These are phyloP conservation scores for Drosophila kikkawai DNA, from an alignment of 1,140 invertebrate species.

Conservation along the genomic window DNA sequence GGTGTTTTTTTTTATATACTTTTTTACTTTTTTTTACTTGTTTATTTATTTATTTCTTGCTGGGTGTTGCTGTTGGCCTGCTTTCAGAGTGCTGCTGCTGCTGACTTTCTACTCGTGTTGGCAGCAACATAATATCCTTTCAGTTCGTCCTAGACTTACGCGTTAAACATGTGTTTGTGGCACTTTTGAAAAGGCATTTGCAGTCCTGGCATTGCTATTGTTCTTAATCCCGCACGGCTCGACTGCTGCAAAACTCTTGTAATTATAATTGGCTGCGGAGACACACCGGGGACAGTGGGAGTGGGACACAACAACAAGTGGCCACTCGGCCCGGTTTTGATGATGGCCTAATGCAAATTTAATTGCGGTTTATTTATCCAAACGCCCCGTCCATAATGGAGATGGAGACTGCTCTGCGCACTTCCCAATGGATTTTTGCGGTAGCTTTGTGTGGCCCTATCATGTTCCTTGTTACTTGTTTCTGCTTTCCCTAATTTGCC, in stretches of 20 bases:
- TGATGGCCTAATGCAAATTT: conserved; percentile 56
- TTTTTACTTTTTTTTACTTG: conserved; percentile 36
- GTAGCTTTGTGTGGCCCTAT: conserved; percentile 40
- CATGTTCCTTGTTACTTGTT: conserved; percentile 33
- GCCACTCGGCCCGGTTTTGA: conserved; percentile 29
- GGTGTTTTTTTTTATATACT: conserved; percentile 8
- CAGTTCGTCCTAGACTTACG: conserved; percentile 15
- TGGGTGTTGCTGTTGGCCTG: conserved; percentile 33
- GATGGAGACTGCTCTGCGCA: conserved; percentile 8
- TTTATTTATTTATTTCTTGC: conserved; percentile 32
- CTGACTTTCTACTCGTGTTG: conserved; percentile 50
- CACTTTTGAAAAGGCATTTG: conserved; percentile 43
- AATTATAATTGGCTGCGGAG: conserved; percentile 51
- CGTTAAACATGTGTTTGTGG: conserved; percentile 35
- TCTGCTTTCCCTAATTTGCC: conserved; percentile 46
- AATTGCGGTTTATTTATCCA: conserved; percentile 55
- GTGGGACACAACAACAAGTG: conserved; percentile 24
- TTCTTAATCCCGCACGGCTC: conserved; percentile 28
- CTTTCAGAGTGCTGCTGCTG: conserved; percentile 19
- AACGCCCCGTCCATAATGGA: conserved; percentile 35
- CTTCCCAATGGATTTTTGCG: conserved; percentile 48
- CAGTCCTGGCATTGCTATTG: conserved; percentile 35
- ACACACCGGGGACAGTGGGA: background rate
- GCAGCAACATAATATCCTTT: conserved; percentile 63
- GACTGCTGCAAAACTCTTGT: conserved; percentile 32